Conservation (phyloP, 1,140 invertebrate species). For the Aphelinus atriplicis region DNA sequence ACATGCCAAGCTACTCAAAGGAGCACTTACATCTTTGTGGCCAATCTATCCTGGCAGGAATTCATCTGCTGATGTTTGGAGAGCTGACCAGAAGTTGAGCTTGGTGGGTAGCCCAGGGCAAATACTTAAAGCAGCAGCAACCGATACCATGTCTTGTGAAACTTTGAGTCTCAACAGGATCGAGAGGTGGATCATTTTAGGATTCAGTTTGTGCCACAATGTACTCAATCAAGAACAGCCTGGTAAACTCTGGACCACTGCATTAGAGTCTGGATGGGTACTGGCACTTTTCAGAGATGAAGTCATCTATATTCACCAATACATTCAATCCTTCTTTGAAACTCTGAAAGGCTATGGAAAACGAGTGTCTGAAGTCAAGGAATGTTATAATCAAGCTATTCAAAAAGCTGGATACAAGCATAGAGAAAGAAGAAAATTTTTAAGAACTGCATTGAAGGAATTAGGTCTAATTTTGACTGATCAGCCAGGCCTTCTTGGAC, state of each 20-base stretch:
- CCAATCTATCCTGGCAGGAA: constrained; percentile 90
- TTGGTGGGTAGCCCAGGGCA: constrained; percentile 91
- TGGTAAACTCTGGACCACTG: constrained; percentile 89
- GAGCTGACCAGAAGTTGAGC: constrained; percentile 92
- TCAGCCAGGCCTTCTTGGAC: constrained; percentile 96
- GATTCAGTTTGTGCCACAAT: constrained; percentile 90
- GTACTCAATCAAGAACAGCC: constrained; percentile 82
- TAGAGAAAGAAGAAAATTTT: constrained; percentile 94
- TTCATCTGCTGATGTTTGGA: constrained; percentile 93
- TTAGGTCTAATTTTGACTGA: constrained; percentile 95
- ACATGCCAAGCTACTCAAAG: constrained; percentile 87
- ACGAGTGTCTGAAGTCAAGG: constrained; percentile 92
- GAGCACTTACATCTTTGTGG: constrained; percentile 87
- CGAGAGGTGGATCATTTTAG: constrained; percentile 97
- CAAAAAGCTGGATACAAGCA: constrained; percentile 91
- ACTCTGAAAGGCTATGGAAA: constrained; percentile 95
- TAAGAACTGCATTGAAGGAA: constrained; percentile 95
- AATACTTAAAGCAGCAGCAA: constrained; percentile 92
- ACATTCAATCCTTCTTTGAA: constrained; percentile 94
- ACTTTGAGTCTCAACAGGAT: constrained; percentile 94
- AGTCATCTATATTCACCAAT: constrained; percentile 94
- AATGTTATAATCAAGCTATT: constrained; percentile 89
- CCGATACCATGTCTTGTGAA: constrained; percentile 97
- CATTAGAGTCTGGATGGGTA: constrained; percentile 93
- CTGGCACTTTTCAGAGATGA: constrained; percentile 96